These are phyloP conservation scores for Neopelma chrysocephalum DNA, from an alignment of 2,797 vertebrate genomes.

Conservation along the genomic window DNA sequence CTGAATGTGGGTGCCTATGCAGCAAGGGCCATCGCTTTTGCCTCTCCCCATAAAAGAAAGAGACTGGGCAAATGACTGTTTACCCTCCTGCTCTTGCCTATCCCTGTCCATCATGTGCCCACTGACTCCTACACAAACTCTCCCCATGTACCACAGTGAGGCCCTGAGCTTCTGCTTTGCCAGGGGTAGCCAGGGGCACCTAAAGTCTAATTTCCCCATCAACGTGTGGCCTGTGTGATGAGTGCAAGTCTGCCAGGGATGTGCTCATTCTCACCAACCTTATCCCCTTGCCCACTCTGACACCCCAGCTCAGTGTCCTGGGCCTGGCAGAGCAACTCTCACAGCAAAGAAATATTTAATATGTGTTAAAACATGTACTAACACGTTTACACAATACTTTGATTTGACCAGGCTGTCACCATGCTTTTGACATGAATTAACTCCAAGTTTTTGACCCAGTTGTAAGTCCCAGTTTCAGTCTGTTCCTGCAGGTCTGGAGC, in stretches of 20 bases:
- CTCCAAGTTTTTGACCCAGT: background rate
- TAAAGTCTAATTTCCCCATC: background rate
- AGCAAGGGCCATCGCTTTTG: background rate
- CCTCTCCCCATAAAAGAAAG: background rate
- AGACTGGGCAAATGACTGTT: background rate
- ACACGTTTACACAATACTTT: background rate
- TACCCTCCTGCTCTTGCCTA: background rate
- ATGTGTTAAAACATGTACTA: background rate
- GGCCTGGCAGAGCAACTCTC: background rate
- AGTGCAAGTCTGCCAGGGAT: background rate
- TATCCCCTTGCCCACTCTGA: background rate
- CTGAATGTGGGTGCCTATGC: fast-evolving
- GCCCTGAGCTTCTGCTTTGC: background rate
- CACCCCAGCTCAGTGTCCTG: too few relatives aligned
- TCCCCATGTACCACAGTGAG: too few relatives aligned
- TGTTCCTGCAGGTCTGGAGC: background rate
- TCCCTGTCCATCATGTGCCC: fast-evolving
- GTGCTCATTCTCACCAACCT: fast-evolving
- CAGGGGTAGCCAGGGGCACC: background rate
- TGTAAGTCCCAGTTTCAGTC: background rate
- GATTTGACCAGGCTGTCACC: background rate
- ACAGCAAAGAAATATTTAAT: background rate
- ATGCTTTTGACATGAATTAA: background rate
- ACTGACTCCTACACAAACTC: background rate
- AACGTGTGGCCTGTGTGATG: fast-evolving